These are phyloP conservation scores for Zoanthus sansibaricus DNA, from an alignment of 92 coral and sea anemone genomes.

Conservation along the genomic window DNA sequence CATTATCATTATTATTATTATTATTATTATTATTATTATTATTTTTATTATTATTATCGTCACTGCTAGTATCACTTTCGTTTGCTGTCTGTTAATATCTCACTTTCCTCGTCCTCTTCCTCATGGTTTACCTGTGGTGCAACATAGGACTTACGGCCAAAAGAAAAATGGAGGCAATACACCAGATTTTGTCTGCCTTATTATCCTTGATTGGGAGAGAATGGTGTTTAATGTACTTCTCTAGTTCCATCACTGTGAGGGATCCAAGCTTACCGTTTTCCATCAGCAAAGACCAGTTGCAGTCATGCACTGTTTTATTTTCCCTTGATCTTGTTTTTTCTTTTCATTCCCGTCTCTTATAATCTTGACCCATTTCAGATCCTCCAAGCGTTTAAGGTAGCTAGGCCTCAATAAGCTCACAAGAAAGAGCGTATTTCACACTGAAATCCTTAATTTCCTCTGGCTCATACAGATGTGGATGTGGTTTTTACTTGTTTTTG, in stretches of 20 bases:
- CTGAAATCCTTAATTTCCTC: too few relatives aligned
- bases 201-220: too few relatives aligned
- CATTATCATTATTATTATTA: too few relatives aligned
- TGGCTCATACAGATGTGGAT: too few relatives aligned
- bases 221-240: too few relatives aligned
- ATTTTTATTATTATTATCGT: too few relatives aligned
- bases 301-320: not conserved
- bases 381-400: slow-evolving; percentile 1
- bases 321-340: not conserved
- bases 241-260: not conserved
- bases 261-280: not conserved
- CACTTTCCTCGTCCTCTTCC: not conserved
- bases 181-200: not conserved
- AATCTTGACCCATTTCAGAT: not conserved
- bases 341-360: not conserved
- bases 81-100: not conserved
- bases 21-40: too few relatives aligned
- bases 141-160: not conserved
- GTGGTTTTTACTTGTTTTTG: not conserved
- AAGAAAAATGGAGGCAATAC: not conserved
- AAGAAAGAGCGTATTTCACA: not conserved
- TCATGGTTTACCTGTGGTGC: not conserved
- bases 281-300: not conserved
- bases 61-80: too few relatives aligned
- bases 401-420: not conserved